phyloP scores from a whole-genome alignment of 2,797 vertebrate genomes.

The Acipenser ruthenus region DNA sequence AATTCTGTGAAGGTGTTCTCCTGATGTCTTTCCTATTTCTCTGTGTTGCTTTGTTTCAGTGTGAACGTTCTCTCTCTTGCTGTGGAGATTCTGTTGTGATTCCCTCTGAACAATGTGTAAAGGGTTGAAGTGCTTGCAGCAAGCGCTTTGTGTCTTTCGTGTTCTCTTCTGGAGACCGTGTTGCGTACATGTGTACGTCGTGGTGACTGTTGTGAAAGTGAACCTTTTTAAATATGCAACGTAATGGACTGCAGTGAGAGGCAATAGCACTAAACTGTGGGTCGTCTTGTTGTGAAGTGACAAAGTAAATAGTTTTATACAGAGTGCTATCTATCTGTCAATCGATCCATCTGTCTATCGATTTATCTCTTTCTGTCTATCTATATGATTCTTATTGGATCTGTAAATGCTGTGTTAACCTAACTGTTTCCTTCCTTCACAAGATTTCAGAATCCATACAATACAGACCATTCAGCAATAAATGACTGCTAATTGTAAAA shows the following conservation, averaged over 20 bases:
- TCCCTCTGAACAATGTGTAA: constrained; percentile 54
- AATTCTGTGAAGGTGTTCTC: constrained; percentile 51
- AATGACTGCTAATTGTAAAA: constrained; percentile 1
- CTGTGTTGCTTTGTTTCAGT: constrained; percentile 55
- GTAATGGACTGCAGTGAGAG: constrained; percentile 58
- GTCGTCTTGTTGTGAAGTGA: constrained; percentile 53
- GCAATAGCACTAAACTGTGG: constrained; percentile 44
- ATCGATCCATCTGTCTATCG: no score
- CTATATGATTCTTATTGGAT: constrained; percentile 14
- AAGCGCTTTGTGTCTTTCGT: constrained; percentile 24
- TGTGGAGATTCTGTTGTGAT: constrained; percentile 61
- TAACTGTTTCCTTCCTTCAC: constrained; percentile 7
- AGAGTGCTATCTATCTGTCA: constrained; percentile 23
- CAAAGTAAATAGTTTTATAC: constrained; percentile 53
- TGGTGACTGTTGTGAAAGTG: constrained; percentile 63
- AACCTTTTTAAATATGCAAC: constrained; percentile 65
- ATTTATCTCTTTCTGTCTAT: constrained; percentile 8
- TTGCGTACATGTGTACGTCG: constrained; percentile 48
- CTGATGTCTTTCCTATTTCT: constrained; percentile 37
- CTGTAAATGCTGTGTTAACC: constrained; percentile 7
- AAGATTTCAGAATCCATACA: neutral
- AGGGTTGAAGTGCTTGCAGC: constrained; percentile 41
- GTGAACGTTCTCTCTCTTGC: constrained; percentile 53
- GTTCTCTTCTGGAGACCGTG: constrained; percentile 31
- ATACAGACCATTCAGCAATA: constrained; percentile 8